These are phyloP conservation scores for Ormia ochracea DNA, from an alignment of 2,888 invertebrate genomes.

Conservation along the genomic window DNA sequence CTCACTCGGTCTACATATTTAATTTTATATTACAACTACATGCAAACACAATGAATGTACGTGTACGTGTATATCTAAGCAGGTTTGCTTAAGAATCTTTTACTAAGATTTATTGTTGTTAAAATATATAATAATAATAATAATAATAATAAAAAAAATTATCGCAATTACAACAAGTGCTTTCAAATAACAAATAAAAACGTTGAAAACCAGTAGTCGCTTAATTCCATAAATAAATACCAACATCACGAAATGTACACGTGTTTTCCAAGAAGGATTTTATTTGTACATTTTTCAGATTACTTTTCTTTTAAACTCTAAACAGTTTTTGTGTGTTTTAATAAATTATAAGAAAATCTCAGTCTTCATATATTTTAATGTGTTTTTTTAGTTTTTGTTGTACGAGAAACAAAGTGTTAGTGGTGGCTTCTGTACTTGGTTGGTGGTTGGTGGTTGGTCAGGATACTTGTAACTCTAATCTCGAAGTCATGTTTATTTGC, in stretches of 20 bases:
- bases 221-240: constrained; percentile 50
- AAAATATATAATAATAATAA: background rate
- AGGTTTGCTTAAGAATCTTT: background rate
- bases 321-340: background rate
- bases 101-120: background rate
- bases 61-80: too few species aligned
- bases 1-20: background rate
- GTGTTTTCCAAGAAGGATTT: constrained; percentile 48
- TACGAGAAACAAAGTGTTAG: background rate
- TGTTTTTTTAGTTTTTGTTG: background rate
- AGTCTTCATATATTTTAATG: background rate
- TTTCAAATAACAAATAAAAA: background rate
- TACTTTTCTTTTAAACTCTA: background rate
- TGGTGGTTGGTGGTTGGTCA: constrained; percentile 8
- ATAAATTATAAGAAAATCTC: background rate
- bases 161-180: constrained; percentile 22
- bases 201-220: constrained; percentile 57
- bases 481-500: constrained; percentile 53
- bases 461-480: constrained; percentile 11
- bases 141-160: background rate
- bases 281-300: background rate
- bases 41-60: too few species aligned
- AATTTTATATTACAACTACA: too few species aligned
- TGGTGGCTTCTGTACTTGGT: constrained; percentile 31
- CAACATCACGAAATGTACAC: constrained; percentile 23